Base-by-base conservation (phyloP, 1,140 invertebrate genomes). In the Drosophila aff. region DNA sequence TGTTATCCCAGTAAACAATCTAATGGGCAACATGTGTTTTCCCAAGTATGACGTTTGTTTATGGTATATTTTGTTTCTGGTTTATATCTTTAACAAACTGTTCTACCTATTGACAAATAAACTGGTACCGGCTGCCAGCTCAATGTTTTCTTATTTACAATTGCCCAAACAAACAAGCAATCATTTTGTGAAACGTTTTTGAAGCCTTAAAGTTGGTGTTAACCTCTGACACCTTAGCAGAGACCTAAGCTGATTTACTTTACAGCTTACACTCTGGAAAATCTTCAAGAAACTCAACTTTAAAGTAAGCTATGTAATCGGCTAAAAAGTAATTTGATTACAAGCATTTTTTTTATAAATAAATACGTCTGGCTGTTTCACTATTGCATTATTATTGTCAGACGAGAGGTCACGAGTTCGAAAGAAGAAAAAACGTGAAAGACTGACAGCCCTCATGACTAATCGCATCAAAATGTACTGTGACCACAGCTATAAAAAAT, bases 381-480 rank as follows among this genome's bases (percentile, higher is more conserved):
- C 16, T 55, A 36, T 55, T 38, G 28, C 13, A 52, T 49, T 52
- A 52, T 16, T 15, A 21, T 28, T 36, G 3, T 41, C n/a, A 43
- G 4, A 38, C 15, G 1, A 23, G 33, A 11, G 36, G 53, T 55
- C 21, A 40, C 21, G 53, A 6, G 53, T 55, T 55, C 33, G 18
- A 23, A 10, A n/a, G 16, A 55, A 16, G 9, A 23, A 36, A 67
- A 47, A 41, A 49, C 44, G 13, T 33, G 16, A 63, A 18, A 67
- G 33, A 52, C 13, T 72, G 43, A 50, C 60, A 61, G 44, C 15
- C 52, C 43, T 63, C 23, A 62, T 90, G 84, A 90, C 77, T 89
- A 89, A 87, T 87, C 72, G 74, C 66, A 52, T 55, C 40, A 78
- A 53, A 80, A 77, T 84, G 78, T 66, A 89, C 53, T 74, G 75